These are phyloP conservation scores for Caprella mutica DNA, from an alignment of 2,888 invertebrate genomes.

Conservation along the genomic window DNA sequence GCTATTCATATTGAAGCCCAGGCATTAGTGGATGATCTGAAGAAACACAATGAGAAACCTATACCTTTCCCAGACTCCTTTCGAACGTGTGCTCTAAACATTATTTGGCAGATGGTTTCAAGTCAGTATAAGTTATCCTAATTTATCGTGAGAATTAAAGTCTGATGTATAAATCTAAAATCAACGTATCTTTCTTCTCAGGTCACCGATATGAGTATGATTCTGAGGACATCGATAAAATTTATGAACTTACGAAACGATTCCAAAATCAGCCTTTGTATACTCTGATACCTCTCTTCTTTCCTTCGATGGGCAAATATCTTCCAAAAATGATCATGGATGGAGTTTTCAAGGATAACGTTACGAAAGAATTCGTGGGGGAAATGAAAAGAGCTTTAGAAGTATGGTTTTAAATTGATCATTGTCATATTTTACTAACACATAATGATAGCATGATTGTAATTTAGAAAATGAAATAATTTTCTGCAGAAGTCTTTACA, in stretches of 20 bases:
- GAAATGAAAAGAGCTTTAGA: not conserved
- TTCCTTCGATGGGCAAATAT: not conserved
- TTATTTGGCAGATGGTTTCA: slow-evolving; percentile 19
- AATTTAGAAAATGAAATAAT: too few relatives aligned
- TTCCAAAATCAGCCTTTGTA: not conserved
- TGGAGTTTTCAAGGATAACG: not conserved
- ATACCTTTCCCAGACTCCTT: slow-evolving; percentile 5
- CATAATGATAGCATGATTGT: too few relatives aligned
- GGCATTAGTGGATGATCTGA: slow-evolving; percentile 11
- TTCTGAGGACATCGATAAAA: not conserved
- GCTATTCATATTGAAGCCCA: slow-evolving; percentile 11
- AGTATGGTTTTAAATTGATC: not conserved
- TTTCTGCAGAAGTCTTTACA: too few relatives aligned
- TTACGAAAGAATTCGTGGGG: not conserved
- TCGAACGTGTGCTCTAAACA: slow-evolving; percentile 2
- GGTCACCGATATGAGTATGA: not conserved
- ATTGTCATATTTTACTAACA: too few relatives aligned
- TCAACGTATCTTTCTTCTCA: too few relatives aligned
- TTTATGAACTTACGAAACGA: not conserved
- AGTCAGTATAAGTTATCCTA: too few relatives aligned
- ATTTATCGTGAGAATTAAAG: too few relatives aligned
- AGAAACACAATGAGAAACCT: not conserved
- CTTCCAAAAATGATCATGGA: not conserved
- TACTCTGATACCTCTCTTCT: not conserved
- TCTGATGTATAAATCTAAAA: too few relatives aligned